Base-by-base conservation (phyloP, 2,888 invertebrate species). In the Eilema depressum region DNA sequence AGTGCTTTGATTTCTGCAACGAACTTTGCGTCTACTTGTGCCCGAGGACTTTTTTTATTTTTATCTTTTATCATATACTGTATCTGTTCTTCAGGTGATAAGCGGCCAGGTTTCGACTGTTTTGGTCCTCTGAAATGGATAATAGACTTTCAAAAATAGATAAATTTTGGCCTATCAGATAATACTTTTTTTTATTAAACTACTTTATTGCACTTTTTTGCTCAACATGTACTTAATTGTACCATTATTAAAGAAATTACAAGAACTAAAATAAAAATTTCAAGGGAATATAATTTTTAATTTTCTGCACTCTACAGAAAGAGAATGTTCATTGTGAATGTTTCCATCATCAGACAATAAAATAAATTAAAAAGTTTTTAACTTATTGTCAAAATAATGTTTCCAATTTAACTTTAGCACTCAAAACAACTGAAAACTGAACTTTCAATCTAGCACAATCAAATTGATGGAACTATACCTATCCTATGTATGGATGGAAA, bases 61-160 rank as follows among this genome's bases (percentile, higher is more conserved):
- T 96, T 96, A 84, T 98, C 97, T 77, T 97, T 96, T 77, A 98
- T 98, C 94, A 97, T 96, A 88, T 98, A 98, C 83, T 97, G 97
- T 75, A 98, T 96, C 88, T 97, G 97, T 83, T 97, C 97, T 83
- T 97, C 97, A 3, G 96, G 96, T 25, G 93, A 92, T 60, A 93
- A 73, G 30, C 84, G 85, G 12, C 76, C 79, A 2, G 87, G 74
- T 75, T 83, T 89, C 8, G 68, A 83, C 85, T 86, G 83, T 87
- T 85, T 89, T 61, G 68, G 79, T 83, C 83, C 82, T 61, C 88
- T 88, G 76, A 28, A 81, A 81, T n/a, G 80, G 80, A 59, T 2
- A 61, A 61, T 20, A 61, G 4, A 0, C 1, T 59, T 25, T 59
- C 2, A 47, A 65, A 63, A 8, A 20, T n/a, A 30, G 12, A 63